Conservation (phyloP, 2,797 vertebrate species). For the Anguilla megastoma region DNA sequence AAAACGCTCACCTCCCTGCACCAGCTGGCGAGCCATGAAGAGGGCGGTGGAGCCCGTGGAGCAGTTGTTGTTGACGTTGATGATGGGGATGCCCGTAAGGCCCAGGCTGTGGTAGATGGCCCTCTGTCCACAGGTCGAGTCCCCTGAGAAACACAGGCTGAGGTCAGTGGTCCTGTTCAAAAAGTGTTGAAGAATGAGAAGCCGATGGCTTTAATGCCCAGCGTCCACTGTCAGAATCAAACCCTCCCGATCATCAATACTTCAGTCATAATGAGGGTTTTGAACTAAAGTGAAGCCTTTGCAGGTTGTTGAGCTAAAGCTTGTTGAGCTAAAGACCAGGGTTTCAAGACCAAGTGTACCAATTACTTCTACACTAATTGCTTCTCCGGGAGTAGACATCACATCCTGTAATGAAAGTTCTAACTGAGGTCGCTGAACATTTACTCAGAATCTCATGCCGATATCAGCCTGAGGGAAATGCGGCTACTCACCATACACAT, state of each 20-base stretch:
- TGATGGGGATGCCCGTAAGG: slow-evolving; percentile 90
- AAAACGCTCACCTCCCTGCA: slow-evolving; percentile 83
- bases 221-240: neutral
- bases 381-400: neutral
- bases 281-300: neutral
- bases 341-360: neutral
- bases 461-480: neutral
- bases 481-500: slow-evolving; percentile 85
- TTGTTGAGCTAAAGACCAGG: neutral
- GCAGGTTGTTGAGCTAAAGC: neutral
- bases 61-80: slow-evolving; percentile 98
- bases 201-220: neutral
- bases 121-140: slow-evolving; percentile 90
- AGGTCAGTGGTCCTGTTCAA: slow-evolving; percentile 3
- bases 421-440: neutral
- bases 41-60: slow-evolving; percentile 95
- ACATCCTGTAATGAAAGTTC: neutral
- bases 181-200: neutral
- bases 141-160: slow-evolving; percentile 69
- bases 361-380: neutral
- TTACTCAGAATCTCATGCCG: neutral
- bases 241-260: neutral
- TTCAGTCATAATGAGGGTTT: neutral
- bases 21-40: slow-evolving; percentile 86
- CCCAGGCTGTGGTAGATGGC: slow-evolving; percentile 94